Base-by-base conservation (phyloP, 2,888 invertebrate genomes). In the Notodonta ziczac region DNA sequence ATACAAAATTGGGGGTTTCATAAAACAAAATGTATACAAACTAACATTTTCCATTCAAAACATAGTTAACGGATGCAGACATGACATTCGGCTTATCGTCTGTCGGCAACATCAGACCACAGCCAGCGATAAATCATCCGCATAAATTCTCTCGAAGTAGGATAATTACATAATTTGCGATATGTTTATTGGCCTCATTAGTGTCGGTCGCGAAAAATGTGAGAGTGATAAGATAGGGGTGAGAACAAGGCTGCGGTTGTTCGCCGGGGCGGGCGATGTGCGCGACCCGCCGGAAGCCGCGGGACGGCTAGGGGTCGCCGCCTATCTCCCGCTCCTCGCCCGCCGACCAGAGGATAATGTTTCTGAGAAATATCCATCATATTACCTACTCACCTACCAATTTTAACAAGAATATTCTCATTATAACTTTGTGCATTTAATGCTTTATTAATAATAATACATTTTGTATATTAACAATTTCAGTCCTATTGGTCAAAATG, bases 161-260 rank as follows among this genome's bases (percentile, higher is more conserved):
- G 71, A 75, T 85, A 85, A 87, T 89, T 85, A 83, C 73, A 83
- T 83, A 83, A 85, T 82, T 81, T 77, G 76, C 75, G 82, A 87
- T 88, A 88, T 80, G 80, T 80, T 81, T 79, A 87, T 86, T 86
- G 84, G 75, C 80, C 85, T 91, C 89, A 89, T 91, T 89, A 90
- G 81, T 69, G 70, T 74, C 81, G 77, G 86, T 89, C 86, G 92
- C 91, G 88, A 93, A 93, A 75, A 90, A 89, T 90, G 86, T 83
- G 84, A 86, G 86, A 88, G 83, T 84, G 91, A 92, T 91, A 91
- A 91, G 90, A 91, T 89, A 89, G 84, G 84, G 85, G 80, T 82
- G 69, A 72, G 78, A 82, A 92, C 90, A 91, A 92, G 84, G 83
- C 84, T 79, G 82, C 81, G 82, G 78, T 82, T 90, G 89, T 90